These are phyloP conservation scores for Zaprionus ghesquierei DNA, from an alignment of 1,140 invertebrate genomes.

Conservation along the genomic window DNA sequence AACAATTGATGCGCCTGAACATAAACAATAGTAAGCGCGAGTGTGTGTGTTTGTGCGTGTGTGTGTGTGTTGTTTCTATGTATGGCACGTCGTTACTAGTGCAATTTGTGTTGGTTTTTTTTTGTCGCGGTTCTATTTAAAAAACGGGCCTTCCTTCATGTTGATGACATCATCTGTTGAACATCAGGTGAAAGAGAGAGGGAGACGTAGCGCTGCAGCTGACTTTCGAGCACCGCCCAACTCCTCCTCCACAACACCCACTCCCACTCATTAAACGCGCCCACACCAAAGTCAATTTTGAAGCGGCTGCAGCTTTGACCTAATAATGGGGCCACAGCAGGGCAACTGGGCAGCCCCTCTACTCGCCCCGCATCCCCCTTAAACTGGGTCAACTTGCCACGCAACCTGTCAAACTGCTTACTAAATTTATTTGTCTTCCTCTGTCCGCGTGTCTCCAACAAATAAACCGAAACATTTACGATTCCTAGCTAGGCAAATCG, in stretches of 20 bases:
- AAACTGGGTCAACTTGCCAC: constrained; percentile 65
- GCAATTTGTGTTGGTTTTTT: constrained; percentile 26
- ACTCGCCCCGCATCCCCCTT: neutral
- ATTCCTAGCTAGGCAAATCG: neutral
- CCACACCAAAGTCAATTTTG: neutral
- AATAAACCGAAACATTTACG: neutral
- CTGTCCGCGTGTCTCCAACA: neutral
- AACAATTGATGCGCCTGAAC: constrained; percentile 14
- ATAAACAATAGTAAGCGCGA: constrained; percentile 23
- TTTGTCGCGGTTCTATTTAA: constrained; percentile 52
- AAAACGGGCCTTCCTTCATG: neutral
- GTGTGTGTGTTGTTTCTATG: neutral
- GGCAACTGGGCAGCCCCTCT: neutral
- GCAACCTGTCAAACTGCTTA: constrained; percentile 45
- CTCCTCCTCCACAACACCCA: no score
- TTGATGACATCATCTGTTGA: constrained; percentile 60
- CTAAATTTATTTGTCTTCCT: neutral
- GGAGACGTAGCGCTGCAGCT: constrained; percentile 1
- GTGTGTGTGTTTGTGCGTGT: neutral
- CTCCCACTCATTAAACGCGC: constrained; percentile 18
- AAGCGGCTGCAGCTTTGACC: neutral
- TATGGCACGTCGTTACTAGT: constrained; percentile 13
- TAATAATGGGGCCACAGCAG: neutral
- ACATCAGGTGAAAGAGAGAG: neutral
- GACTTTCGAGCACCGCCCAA: neutral